Conservation (phyloP, 2,797 vertebrate genomes). For the Thamnophis elegans region DNA sequence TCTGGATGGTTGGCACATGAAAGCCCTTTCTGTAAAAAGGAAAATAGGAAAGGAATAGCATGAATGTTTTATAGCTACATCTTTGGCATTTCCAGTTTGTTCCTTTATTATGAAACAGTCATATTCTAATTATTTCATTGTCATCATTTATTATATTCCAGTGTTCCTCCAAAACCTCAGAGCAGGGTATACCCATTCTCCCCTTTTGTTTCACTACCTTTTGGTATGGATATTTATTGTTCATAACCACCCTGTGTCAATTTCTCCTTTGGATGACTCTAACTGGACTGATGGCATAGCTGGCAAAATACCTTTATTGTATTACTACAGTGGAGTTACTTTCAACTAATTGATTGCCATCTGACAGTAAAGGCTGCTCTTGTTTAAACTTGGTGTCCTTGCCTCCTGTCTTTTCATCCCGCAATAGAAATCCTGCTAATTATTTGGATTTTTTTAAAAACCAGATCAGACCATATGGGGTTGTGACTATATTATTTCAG, state of each 20-base stretch:
- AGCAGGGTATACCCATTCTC: neutral
- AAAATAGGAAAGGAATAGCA: neutral
- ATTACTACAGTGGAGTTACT: neutral
- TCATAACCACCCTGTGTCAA: neutral
- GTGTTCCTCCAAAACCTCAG: neutral
- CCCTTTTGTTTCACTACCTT: neutral
- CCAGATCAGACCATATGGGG: neutral
- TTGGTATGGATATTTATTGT: neutral
- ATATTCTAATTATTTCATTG: neutral
- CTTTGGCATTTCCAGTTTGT: neutral
- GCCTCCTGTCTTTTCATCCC: neutral
- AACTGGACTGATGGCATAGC: neutral
- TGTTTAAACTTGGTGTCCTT: neutral
- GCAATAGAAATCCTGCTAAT: neutral
- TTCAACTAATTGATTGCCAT: neutral
- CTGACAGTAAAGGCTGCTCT: neutral
- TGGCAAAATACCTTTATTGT: neutral
- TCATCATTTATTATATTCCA: neutral
- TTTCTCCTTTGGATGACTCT: neutral
- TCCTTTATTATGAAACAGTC: neutral
- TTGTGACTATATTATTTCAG: neutral
- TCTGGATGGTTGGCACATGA: slow-evolving; percentile 58
- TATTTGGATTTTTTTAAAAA: neutral
- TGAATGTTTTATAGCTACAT: neutral
- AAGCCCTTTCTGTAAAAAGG: slow-evolving; percentile 24